A percentile compares a stretch with the other conserved stretches of the same genome.
Conservation (phyloP, 2,113 vertebrate species). For the Thamnaconus septentrionalis region DNA sequence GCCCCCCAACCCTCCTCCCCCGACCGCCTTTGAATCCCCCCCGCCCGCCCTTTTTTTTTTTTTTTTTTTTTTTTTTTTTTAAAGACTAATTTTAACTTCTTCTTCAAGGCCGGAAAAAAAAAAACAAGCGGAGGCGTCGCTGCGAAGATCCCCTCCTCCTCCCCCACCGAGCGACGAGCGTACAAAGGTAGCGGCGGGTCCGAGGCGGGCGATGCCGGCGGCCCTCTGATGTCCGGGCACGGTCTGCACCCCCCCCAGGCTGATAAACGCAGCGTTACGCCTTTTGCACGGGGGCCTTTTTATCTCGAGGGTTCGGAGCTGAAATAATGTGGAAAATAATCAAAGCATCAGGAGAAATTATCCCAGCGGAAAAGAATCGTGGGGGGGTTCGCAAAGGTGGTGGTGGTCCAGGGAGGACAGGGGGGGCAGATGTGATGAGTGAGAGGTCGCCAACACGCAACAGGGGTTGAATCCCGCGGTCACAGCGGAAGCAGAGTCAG, state of each 20-base stretch:
- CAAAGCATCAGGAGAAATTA: not conserved
- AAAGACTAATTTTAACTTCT: slow-evolving; percentile 80
- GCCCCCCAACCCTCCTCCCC: slow-evolving; percentile 30
- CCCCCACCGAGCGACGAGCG: slow-evolving; percentile 59
- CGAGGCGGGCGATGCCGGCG: slow-evolving; percentile 32
- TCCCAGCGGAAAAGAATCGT: not conserved
- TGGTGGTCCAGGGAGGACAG: no score
- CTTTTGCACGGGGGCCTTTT: slow-evolving; percentile 54
- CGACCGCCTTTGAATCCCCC: slow-evolving; percentile 69
- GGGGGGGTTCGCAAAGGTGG: no score
- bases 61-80: slow-evolving; percentile 54
- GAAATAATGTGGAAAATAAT: slow-evolving; percentile 26
- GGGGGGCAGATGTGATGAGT: no score
- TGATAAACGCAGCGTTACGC: slow-evolving; percentile 36
- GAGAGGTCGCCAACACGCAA: no score
- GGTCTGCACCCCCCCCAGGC: slow-evolving; percentile 3
- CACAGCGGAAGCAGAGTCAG: no score
- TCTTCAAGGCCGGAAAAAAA: slow-evolving; percentile 68
- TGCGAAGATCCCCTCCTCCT: slow-evolving; percentile 70
- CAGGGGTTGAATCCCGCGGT: no score
- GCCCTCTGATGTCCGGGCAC: slow-evolving; percentile 61
- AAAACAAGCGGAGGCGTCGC: slow-evolving; percentile 62
- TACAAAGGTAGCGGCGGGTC: slow-evolving; percentile 67
- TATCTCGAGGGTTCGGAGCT: slow-evolving; percentile 50
- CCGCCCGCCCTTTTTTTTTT: slow-evolving; percentile 37